A percentile compares a stretch with the other conserved stretches of the same genome.
These are phyloP conservation scores for Oncorhynchus nerka DNA, from an alignment of 2,113 vertebrate species.

Conservation along the genomic window DNA sequence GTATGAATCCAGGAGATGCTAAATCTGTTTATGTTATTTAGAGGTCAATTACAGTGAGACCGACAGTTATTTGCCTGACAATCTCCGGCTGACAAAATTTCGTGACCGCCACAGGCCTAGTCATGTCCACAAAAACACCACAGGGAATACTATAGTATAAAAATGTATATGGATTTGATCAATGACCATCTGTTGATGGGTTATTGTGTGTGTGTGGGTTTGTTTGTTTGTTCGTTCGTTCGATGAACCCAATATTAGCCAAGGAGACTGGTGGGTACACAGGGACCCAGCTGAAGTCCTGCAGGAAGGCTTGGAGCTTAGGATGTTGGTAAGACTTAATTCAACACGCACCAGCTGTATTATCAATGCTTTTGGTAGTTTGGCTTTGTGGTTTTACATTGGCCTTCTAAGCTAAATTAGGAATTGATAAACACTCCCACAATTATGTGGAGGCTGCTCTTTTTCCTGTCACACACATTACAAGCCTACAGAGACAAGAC, in stretches of 20 bases:
- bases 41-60: too few relatives aligned
- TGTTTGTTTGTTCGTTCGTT: too few relatives aligned
- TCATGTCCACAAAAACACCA: too few relatives aligned
- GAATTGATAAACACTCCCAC: constrained; percentile 54
- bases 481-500: neutral
- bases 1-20: too few relatives aligned
- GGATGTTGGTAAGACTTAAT: constrained; percentile 5
- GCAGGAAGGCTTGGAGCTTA: constrained; percentile 33
- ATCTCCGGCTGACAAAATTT: too few relatives aligned
- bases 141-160: too few relatives aligned
- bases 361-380: constrained; percentile 49
- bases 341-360: constrained; percentile 36
- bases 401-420: constrained; percentile 67
- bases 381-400: constrained; percentile 52
- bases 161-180: constrained; percentile 9
- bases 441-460: constrained; percentile 39
- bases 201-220: constrained; percentile 20
- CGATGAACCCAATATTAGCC: neutral
- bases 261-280: neutral
- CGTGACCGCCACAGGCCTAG: too few relatives aligned
- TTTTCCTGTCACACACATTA: constrained; percentile 15
- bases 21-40: too few relatives aligned
- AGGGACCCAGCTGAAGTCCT: constrained; percentile 28
- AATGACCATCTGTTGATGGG: constrained; percentile 51
- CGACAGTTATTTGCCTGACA: too few relatives aligned